Conservation (phyloP, 2,113 vertebrate genomes). For the Arenaria interpres region DNA sequence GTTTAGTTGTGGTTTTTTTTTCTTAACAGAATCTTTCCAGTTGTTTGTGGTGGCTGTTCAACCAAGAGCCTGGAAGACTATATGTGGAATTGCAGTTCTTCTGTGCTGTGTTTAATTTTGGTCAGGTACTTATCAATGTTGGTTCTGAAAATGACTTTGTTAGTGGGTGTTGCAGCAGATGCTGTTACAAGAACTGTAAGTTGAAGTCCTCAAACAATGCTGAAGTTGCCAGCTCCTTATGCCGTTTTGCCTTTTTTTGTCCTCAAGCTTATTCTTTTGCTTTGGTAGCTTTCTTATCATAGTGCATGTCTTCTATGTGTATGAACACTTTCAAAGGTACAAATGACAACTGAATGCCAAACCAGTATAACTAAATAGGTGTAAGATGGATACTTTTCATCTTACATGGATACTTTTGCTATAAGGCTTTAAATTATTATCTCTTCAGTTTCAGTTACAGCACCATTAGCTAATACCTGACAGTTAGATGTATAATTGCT, state of each 20-base stretch:
- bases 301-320: background rate
- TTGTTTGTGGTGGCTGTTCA: conserved; percentile 93
- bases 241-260: background rate
- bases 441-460: background rate
- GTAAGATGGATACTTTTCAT: background rate
- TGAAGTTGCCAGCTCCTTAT: background rate
- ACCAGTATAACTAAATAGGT: background rate
- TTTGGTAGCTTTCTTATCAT: background rate
- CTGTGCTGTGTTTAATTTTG: conserved; percentile 93
- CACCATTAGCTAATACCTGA: background rate
- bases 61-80: conserved; percentile 84
- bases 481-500: background rate
- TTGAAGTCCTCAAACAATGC: background rate
- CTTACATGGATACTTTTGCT: background rate
- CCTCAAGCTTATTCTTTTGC: background rate
- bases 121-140: conserved; percentile 83
- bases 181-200: background rate
- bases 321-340: background rate
- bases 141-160: background rate
- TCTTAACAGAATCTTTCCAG: conserved; percentile 89
- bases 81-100: conserved; percentile 97
- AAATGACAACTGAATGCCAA: background rate
- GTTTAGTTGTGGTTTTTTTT: background rate
- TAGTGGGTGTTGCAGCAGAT: background rate
- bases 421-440: background rate